Evolutionary conservation across 2,888 invertebrate species (phyloP), one percentile per base, ranked within the genome.

Genomic region (Temnothorax unifasciatus): DNA sequence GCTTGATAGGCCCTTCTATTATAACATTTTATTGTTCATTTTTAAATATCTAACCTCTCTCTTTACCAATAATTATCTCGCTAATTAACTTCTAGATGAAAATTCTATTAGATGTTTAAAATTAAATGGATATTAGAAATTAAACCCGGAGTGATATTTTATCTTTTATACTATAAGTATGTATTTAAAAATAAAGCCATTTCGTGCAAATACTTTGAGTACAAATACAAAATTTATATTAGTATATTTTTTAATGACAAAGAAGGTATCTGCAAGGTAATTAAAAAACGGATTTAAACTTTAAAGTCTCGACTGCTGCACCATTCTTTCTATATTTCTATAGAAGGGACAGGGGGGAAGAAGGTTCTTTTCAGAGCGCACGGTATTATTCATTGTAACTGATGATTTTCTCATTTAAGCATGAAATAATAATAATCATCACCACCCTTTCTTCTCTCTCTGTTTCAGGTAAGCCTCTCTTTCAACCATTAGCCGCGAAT

Each of bases 391-490:
- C 21, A 47, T 81, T 73, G 47, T 71, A 81, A 59, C 59, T 47
- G 34, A 47, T 47, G 21, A 81, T 81, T 81, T 71, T 81, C 73
- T 81, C 59, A 38, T 81, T 59, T 71, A 71, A 81, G 9, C 34
- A 38, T 47, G 44, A 21, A 74, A 68, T 54, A 34, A 87, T 69
- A 77, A 85, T 85, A 82, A 81, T 81, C 57, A 71, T 76, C 47
- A 50, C 25, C n/a, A 57, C 44, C 21, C 29, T 63, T 41, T 71
- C 41, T 63, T 77, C 54, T 79, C 85, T 88, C 85, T 88, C 61
- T 85, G 82, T 89, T 87, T 57, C 73, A 89, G 86, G 89, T 89
- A 89, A 87, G 85, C 63, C 69, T 54, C 52, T 64, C 66, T 61
- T 64, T 54, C 54, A 59, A 63, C 66, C 74, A 77, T 84, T 77